phyloP scores from a whole-genome alignment of 2,888 invertebrate genomes.

The Drosophila gaucha region DNA sequence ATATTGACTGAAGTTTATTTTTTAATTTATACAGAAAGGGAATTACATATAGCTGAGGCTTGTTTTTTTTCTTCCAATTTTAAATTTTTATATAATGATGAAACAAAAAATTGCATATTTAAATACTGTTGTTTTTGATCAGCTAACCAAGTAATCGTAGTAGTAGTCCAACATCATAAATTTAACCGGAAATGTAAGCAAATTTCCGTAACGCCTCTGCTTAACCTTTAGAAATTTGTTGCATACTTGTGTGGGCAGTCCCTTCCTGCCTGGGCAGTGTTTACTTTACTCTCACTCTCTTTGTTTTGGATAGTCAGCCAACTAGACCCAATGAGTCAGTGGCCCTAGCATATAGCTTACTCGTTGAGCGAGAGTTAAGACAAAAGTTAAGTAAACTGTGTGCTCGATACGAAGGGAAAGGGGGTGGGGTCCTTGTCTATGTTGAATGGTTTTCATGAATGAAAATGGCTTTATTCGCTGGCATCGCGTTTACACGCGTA shows the following conservation, averaged over 20 bases:
- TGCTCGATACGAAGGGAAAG: background rate
- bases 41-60: too few relatives aligned
- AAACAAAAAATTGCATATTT: too few relatives aligned
- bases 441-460: slow-evolving; percentile 53
- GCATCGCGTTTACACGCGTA: slow-evolving; percentile 61
- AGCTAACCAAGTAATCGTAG: background rate
- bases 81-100: too few relatives aligned
- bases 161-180: slow-evolving; percentile 7
- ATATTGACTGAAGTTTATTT: too few relatives aligned
- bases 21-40: too few relatives aligned
- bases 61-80: too few relatives aligned
- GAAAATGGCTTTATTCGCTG: slow-evolving; percentile 58
- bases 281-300: background rate
- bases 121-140: too few relatives aligned
- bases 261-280: background rate
- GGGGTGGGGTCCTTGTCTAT: background rate
- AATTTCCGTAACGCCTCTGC: slow-evolving; percentile 30
- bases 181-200: slow-evolving; percentile 10
- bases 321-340: slow-evolving; percentile 14
- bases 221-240: slow-evolving; percentile 11
- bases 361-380: background rate
- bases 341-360: background rate
- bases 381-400: background rate
- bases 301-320: background rate
- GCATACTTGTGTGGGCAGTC: slow-evolving; percentile 20